Evolutionary conservation across 2,113 vertebrate species (phyloP), one percentile per base, ranked within the genome.

Genomic region (Circaetus gallicus): DNA sequence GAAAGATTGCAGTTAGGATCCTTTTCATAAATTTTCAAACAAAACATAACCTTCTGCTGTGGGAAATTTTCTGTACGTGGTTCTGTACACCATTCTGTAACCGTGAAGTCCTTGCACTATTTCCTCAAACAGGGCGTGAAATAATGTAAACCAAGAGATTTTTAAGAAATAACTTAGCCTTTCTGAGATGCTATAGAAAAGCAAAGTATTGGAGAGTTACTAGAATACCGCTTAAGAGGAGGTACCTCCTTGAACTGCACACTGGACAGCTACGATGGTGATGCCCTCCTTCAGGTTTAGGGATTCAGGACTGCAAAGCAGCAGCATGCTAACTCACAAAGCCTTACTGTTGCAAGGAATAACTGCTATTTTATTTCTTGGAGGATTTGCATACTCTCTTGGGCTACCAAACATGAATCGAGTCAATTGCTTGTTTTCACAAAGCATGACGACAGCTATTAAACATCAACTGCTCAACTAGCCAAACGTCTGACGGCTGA

Each of bases 391-490:
- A 7, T 8, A 13, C 16, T 25, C 49, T 61, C 36, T 32, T 21
- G 53, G 36, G 16, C 55, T 45, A 12, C 50, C 43, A 2, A 29
- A 7, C 21, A 13, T 2, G 8, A 20, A 71, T 42, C 58, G 31
- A 24, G n/a, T 3, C 53, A 8, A 6, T 5, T 2, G n/a, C 47
- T 85, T 26, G 4, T 53, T 69, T 66, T 36, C 84, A 80, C 49
- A 20, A 19, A 52, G 13, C 11, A 7, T 3, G 49, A 4, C 32
- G 42, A 6, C 0, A n/a, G 28, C 50, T 31, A 2, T 28, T 47
- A 4, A 11, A 2, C 10, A 36, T 2, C 40, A 4, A 4, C 24
- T 1, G 47, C 72, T 28, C 45, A 5, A 2, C 16, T 2, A 13
- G 49, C 42, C 82, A 1, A 2, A 3, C 3, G 70, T 2, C 67